These are phyloP conservation scores for Galerucella nymphaeae DNA, from an alignment of 2,888 invertebrate genomes.

Conservation along the genomic window DNA sequence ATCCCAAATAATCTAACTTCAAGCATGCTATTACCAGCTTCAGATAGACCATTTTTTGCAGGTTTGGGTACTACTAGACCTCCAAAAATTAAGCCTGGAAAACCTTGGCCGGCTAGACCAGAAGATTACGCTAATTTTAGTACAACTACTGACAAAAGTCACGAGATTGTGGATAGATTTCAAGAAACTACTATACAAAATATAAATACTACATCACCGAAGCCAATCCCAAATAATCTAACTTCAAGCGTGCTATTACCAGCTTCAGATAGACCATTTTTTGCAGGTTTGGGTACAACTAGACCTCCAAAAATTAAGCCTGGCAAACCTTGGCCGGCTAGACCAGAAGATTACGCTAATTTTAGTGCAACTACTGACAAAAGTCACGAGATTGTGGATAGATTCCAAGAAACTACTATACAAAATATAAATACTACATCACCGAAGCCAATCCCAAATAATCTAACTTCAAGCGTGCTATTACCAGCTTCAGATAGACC, in stretches of 20 bases:
- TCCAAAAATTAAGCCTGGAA: constrained; percentile 42
- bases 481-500: too few species aligned
- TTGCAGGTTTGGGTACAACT: constrained; percentile 20
- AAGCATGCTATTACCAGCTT: neutral
- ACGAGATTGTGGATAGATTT: constrained; percentile 18
- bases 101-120: constrained; percentile 42
- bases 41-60: constrained; percentile 1
- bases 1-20: neutral
- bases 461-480: too few species aligned
- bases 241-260: neutral
- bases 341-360: constrained; percentile 11
- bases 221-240: neutral
- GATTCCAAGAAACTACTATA: neutral
- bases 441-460: too few species aligned
- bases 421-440: neutral
- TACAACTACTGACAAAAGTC: neutral
- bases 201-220: too few species aligned
- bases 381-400: neutral
- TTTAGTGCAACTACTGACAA: neutral
- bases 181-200: constrained; percentile 21
- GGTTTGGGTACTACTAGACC: constrained; percentile 13
- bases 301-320: constrained; percentile 31
- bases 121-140: constrained; percentile 29
- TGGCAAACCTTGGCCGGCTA: constrained; percentile 34
- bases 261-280: neutral